Evolutionary conservation across 2,113 vertebrate species (phyloP), one percentile per base, ranked within the genome.

Genomic region (Passer domesticus): DNA sequence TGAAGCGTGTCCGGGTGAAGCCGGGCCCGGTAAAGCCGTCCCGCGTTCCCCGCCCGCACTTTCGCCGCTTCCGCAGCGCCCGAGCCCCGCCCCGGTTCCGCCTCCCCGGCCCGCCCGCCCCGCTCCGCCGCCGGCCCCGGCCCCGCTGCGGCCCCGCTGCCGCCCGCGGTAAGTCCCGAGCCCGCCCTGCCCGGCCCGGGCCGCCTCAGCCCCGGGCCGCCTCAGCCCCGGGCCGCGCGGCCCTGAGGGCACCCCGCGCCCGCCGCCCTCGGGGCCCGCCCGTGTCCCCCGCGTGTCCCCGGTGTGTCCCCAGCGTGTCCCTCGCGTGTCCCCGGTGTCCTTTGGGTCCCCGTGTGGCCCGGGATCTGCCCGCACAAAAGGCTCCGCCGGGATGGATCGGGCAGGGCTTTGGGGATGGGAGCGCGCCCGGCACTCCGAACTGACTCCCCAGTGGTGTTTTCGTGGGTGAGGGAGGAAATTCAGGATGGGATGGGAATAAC

Each of bases 351-450:
- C 6, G 15, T 53, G 47, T 52, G 31, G 24, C 28, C 69, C n/a
- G 49, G 16, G 41, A 10, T 10, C 49, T 23, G 33, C 55, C 18
- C 49, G 49, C 43, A 50, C 76, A 18, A 31, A 64, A 19, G n/a
- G 64, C 46, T 37, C 22, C 7, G 28, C 66, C 35, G 37, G 43
- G 18, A 20, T 8, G 70, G 53, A 4, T 24, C 28, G 20, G 12
- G 1, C 28, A 1, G 10, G 39, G 43, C 3, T 13, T 2, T 2
- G 23, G 53, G 69, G 46, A 1, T 10, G 59, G 3, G 9, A 41
- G 0, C 14, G 27, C 4, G 50, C 21, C 7, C 58, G 0, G 5
- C 23, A 9, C 5, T 15, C 28, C 3, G 2, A 4, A 9, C 3
- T 1, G 35, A 5, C 13, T 25, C 8, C 8, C 8, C 0, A 11